Percentiles rank a stretch among this genome's conserved stretches.
phyloP scores from a whole-genome alignment of 2,888 invertebrate genomes.

The Sinhomidia bicolor region DNA sequence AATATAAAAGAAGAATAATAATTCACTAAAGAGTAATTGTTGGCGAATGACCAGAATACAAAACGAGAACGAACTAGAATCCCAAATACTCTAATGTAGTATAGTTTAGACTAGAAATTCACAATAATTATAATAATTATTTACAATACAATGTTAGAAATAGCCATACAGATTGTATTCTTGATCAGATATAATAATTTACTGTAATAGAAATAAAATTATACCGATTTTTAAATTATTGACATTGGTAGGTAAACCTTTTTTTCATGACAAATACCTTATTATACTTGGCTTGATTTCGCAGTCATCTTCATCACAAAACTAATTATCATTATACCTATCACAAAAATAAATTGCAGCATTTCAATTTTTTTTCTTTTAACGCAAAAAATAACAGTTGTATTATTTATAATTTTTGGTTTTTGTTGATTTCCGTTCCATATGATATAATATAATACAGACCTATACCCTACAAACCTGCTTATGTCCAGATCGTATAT shows the following conservation, averaged over 20 bases:
- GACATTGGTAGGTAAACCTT: background rate
- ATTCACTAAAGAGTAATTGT: too few species aligned
- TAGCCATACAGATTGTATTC: background rate
- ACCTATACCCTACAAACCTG: too few species aligned
- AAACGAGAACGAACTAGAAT: background rate
- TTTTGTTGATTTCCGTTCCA: too few species aligned
- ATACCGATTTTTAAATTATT: background rate
- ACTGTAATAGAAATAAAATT: too few species aligned
- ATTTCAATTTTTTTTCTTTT: slow-evolving; percentile 40
- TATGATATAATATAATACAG: too few species aligned
- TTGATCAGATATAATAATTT: background rate
- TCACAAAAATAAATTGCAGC: slow-evolving; percentile 70
- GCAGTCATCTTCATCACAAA: background rate
- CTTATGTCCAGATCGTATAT: too few species aligned
- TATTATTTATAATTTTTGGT: too few species aligned
- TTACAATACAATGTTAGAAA: background rate
- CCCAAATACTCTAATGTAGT: background rate
- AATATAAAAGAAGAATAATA: too few species aligned
- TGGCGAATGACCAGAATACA: background rate
- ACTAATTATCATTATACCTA: slow-evolving; percentile 41
- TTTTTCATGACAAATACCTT: background rate
- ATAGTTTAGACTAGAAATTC: background rate
- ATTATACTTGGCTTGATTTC: background rate
- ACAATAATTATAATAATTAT: background rate
- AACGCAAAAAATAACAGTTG: slow-evolving; percentile 29